Evolutionary conservation across 2,888 invertebrate species (phyloP), one percentile per base, ranked within the genome.

Genomic region (Dryococelus australis): DNA sequence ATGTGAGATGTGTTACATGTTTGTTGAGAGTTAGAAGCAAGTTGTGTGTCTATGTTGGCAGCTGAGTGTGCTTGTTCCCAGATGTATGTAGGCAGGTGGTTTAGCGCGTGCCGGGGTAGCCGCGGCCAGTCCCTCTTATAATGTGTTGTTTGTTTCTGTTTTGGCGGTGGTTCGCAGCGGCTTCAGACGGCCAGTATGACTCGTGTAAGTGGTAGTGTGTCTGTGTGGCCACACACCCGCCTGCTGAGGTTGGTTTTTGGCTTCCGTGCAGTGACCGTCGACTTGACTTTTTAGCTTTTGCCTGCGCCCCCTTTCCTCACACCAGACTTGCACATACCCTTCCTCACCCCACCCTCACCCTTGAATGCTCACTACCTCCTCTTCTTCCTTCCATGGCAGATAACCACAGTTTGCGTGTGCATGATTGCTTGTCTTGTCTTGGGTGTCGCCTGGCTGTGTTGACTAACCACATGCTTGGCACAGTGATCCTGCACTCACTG

Each of bases 141-240:
- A 65, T 65, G 65, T 65, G 65, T 65, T 65, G 65, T 90, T 89
- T 88, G 90, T 89, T 91, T 91, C 90, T 91, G 91, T 91, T 91
- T 92, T 90, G 89, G 90, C 90, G 90, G 91, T 92, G 91, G 91
- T 91, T 91, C 90, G 91, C 91, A 91, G 91, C 91, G 91, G 85
- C 87, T 79, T 91, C 92, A 92, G 92, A 91, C 91, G 93, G 93
- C 91, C 92, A 91, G 91, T 93, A 93, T 92, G 91, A 91, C 91
- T 91, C 89, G 89, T 89, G 93, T 93, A 93, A 93, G 93, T 93
- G 92, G 92, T 92, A 65, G 65, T 92, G 92, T 92, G 92, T 92
- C 83, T n/a, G 84, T 81, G 28, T 51, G 84, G 35, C 84, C 83
- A 84, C 78, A 81, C 53, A 53, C 47, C 28, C 86, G 84, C 79